phyloP scores from a whole-genome alignment of 35 echinoderm and acorn worm genomes.

The Ptychodera flava region DNA sequence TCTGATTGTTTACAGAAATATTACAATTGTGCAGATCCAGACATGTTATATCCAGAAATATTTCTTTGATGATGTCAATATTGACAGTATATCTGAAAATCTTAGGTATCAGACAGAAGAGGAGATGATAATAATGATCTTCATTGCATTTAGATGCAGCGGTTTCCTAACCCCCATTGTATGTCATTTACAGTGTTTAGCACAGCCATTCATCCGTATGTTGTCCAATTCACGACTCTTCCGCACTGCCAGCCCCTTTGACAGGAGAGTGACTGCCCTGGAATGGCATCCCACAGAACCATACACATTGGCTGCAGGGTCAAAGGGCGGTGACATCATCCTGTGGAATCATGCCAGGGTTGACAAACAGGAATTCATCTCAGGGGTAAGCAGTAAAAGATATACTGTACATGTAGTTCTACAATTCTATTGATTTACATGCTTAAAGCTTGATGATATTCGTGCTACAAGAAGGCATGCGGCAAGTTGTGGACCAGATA shows the following conservation, averaged over 20 bases:
- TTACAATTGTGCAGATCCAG: background rate
- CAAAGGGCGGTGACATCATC: slow-evolving; percentile 58
- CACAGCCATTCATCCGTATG: slow-evolving; percentile 30
- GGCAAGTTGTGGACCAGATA: too few relatives aligned
- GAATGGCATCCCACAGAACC: slow-evolving; percentile 68
- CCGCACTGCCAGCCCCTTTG: slow-evolving; percentile 52
- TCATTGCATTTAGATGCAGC: too few relatives aligned
- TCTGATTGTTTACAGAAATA: background rate
- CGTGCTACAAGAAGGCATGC: too few relatives aligned
- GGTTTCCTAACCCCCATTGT: background rate
- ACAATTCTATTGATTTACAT: background rate
- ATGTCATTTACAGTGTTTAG: slow-evolving; percentile 33
- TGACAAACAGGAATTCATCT: slow-evolving; percentile 16
- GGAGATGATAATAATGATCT: background rate
- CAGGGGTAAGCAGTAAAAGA: slow-evolving; percentile 38
- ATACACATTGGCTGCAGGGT: slow-evolving; percentile 46
- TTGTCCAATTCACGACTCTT: slow-evolving; percentile 30
- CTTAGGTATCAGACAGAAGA: background rate
- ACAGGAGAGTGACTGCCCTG: slow-evolving; percentile 55
- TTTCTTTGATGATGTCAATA: background rate
- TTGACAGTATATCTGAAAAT: background rate
- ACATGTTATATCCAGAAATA: background rate
- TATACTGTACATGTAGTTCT: background rate
- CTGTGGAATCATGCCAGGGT: slow-evolving; percentile 52
- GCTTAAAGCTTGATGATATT: background rate